A percentile compares a stretch with the other conserved stretches of the same genome.
Conservation (phyloP, 2,113 vertebrate species). For the Sialia sialis region DNA sequence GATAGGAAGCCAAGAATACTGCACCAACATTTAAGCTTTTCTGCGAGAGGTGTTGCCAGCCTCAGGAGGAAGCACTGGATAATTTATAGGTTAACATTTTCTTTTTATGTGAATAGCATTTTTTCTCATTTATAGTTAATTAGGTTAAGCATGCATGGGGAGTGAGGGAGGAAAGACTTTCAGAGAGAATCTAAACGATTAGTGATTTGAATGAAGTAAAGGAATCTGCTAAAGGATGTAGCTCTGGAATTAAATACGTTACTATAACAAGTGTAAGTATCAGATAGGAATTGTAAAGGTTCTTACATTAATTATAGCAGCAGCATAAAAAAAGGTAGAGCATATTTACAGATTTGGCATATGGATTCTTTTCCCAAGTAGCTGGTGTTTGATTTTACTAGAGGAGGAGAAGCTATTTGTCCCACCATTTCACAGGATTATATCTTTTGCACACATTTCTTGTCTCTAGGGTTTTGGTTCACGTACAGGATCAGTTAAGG, state of each 20-base stretch:
- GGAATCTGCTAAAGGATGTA: constrained; percentile 66
- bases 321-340: constrained; percentile 37
- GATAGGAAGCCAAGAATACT: constrained; percentile 34
- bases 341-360: constrained; percentile 20
- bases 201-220: constrained; percentile 77
- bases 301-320: constrained; percentile 51
- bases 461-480: neutral
- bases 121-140: constrained; percentile 83
- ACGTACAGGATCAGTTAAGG: neutral
- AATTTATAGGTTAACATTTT: constrained; percentile 83
- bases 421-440: neutral
- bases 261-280: constrained; percentile 45
- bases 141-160: constrained; percentile 79
- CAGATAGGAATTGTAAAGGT: constrained; percentile 52
- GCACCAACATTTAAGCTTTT: constrained; percentile 28
- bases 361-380: neutral
- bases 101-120: constrained; percentile 80
- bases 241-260: constrained; percentile 54
- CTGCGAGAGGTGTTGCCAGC: constrained; percentile 38
- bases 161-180: constrained; percentile 75
- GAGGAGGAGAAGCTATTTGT: neutral
- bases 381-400: neutral
- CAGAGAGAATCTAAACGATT: constrained; percentile 73
- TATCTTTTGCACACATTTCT: neutral
- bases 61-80: constrained; percentile 61